Evolutionary conservation across 2,113 vertebrate species (phyloP), one percentile per base, ranked within the genome.

Genomic region (Myrmecobius fasciatus): DNA sequence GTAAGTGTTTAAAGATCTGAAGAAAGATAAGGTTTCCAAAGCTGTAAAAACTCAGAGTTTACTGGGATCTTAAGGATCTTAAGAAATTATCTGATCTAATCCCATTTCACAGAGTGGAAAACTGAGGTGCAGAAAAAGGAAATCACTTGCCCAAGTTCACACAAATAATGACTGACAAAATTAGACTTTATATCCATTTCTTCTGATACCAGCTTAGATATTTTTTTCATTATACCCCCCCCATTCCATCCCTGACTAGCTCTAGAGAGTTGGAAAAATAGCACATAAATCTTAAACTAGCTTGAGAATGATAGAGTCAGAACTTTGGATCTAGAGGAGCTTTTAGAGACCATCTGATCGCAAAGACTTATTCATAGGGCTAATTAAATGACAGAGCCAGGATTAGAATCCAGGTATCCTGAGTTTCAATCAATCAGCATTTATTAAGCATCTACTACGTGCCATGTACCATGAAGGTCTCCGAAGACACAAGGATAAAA

Each of bases 161-260:
- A 83, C 36, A 43, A n/a, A 3, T 67, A 36, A 67, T 36, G 17
- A 75, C 2, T 36, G 60, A 67, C 28, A 67, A 26, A 28, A 3
- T 67, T 12, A 67, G 31, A 36, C 6, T 14, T 17, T 11, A 14
- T 0, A 25, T 0, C 12, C 0, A 12, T 2, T 22, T 20, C 11
- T 14, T 12, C 3, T 28, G 5, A 25, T 0, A 43, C 0, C 8
- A 22, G 2, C 4, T 6, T 53, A 5, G 9, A 2, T 14, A 0
- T 3, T 31, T 25, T 10, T 60, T 26, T 0, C 0, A 0, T 25
- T 0, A 6, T 36, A 36, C 22, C 52, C 49, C 31, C 28, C 89
- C 20, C 48, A 36, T 24, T 8, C 25, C 6, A 75, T 11, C 51
- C 31, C 20, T 2, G n/a, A n/a, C n/a, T n/a, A n/a, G n/a, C n/a